A percentile compares a stretch with the other conserved stretches of the same genome.
phyloP scores from a whole-genome alignment of 2,113 vertebrate species.

The Salvelinus alpinus region DNA sequence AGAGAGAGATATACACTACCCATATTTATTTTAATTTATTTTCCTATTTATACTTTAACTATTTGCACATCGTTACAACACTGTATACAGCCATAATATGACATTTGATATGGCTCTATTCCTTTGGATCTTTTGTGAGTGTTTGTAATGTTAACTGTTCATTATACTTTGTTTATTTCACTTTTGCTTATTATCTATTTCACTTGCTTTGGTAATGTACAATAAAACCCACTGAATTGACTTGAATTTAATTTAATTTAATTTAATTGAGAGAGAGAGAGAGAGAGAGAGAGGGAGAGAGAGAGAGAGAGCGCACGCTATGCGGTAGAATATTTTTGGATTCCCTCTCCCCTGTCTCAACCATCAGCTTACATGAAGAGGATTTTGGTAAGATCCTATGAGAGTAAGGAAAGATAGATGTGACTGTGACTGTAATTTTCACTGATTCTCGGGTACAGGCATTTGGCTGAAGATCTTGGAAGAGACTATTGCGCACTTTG shows the following conservation, averaged over 20 bases:
- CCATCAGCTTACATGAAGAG: not conserved
- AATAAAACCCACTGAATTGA: too few species aligned
- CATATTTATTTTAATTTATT: too few species aligned
- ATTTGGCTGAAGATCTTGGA: not conserved
- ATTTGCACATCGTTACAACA: too few species aligned
- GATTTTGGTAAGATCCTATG: not conserved
- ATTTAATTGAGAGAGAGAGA: not conserved
- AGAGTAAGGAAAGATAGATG: not conserved
- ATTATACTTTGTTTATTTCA: too few species aligned
- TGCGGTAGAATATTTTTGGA: constrained; percentile 37
- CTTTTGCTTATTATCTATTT: too few species aligned
- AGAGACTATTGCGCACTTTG: constrained; percentile 17
- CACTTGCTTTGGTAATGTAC: too few species aligned
- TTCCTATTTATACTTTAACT: too few species aligned
- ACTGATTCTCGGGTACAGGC: not conserved
- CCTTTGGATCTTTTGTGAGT: too few species aligned
- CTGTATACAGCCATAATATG: too few species aligned
- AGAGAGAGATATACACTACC: not conserved
- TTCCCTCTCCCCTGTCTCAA: constrained; percentile 36
- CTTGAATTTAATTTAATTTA: too few species aligned
- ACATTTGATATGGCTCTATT: too few species aligned
- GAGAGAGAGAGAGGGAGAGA: not conserved
- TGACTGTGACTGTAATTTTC: not conserved
- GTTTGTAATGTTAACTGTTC: too few species aligned
- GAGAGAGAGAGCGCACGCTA: constrained; percentile 27